Evolutionary conservation across 1,140 invertebrate species (phyloP).

Genomic region (Pararge aegeria): DNA sequence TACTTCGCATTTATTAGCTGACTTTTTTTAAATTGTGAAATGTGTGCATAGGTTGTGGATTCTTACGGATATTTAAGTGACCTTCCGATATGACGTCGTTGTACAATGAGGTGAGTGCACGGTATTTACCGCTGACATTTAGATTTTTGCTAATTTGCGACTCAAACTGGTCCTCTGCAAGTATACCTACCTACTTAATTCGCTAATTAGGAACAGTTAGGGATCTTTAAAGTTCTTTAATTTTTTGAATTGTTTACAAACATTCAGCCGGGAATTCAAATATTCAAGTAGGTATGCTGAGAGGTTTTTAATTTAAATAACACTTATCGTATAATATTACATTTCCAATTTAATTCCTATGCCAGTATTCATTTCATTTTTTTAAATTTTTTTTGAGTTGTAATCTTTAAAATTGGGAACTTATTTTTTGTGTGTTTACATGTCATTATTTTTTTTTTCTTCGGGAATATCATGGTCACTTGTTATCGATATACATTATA

Average conservation of each 20-base stretch:
- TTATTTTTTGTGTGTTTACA: too few relatives aligned
- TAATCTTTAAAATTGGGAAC: too few relatives aligned
- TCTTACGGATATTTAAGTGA: constrained; percentile 21
- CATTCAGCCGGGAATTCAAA: not conserved
- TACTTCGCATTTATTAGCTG: too few relatives aligned
- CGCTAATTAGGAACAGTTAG: not conserved
- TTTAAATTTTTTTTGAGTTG: too few relatives aligned
- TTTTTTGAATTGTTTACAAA: not conserved
- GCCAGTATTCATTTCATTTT: too few relatives aligned
- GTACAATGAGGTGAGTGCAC: constrained; percentile 71
- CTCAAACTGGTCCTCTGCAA: constrained; percentile 21
- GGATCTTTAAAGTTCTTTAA: not conserved
- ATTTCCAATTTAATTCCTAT: too few relatives aligned
- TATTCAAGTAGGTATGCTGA: constrained; percentile 9
- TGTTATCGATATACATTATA: too few relatives aligned
- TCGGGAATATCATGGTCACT: too few relatives aligned
- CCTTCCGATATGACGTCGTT: constrained; percentile 62
- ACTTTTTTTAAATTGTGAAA: constrained; percentile 26
- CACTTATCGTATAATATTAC: too few relatives aligned
- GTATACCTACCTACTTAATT: not conserved
- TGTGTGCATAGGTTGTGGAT: constrained; percentile 28
- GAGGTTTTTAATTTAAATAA: too few relatives aligned
- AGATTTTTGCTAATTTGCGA: constrained; percentile 53
- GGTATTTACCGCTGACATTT: constrained; percentile 66
- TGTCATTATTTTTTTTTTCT: too few relatives aligned